A percentile compares a stretch with the other conserved stretches of the same genome.
Conservation (phyloP, 2,888 invertebrate genomes). For the Aricia artaxerxes region DNA sequence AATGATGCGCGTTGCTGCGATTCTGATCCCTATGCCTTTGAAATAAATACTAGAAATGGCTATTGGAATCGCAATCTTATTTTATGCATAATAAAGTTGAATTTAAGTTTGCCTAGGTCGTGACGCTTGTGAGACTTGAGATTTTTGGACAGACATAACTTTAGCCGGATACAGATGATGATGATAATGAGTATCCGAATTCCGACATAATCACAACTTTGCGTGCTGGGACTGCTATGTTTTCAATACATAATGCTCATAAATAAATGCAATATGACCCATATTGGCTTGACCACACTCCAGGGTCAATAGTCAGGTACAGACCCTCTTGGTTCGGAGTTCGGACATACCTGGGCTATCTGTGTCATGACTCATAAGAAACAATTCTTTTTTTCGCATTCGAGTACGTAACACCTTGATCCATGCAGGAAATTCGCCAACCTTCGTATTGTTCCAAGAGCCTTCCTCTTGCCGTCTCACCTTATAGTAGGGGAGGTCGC, state of each 20-base stretch:
- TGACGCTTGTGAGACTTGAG: not conserved
- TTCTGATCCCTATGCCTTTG: not conserved
- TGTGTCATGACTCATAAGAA: not conserved
- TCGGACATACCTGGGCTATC: not conserved
- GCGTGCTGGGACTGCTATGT: not conserved
- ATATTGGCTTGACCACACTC: not conserved
- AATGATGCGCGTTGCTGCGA: not conserved
- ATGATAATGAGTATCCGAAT: constrained; percentile 17
- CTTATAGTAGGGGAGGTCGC: not conserved
- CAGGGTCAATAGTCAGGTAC: not conserved
- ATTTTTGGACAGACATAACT: constrained; percentile 11
- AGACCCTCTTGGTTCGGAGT: not conserved
- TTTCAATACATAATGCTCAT: not conserved
- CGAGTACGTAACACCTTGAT: constrained; percentile 1
- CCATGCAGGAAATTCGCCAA: constrained; percentile 26
- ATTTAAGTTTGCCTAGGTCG: not conserved
- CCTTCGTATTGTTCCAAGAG: constrained; percentile 23
- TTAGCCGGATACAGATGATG: constrained; percentile 3
- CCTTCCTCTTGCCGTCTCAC: constrained; percentile 28
- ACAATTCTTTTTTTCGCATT: constrained; percentile 4
- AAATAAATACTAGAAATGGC: not conserved
- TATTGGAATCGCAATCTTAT: not conserved
- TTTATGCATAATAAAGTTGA: not conserved
- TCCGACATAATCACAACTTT: not conserved
- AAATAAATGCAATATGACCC: not conserved